Evolutionary conservation across 2,888 invertebrate species (phyloP), one percentile per base, ranked within the genome.

Genomic region (Peribatodes rhomboidaria): DNA sequence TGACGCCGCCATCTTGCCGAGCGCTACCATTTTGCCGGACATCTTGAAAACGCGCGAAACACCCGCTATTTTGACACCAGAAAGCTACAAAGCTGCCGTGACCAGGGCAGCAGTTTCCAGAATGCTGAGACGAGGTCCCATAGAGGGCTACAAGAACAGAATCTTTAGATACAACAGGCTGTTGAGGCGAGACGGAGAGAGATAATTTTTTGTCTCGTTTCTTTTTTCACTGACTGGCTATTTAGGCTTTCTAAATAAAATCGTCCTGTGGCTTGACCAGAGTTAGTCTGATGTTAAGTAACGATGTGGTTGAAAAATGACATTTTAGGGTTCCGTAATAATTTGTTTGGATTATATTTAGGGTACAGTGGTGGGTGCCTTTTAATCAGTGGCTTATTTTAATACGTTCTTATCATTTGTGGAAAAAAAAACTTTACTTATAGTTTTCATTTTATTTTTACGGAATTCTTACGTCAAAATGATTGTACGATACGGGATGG

Each of bases 1-100:
- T 0, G 93, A 93, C 70, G 91, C 91, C 86, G 92, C 92, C 81
- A 91, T 92, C 89, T 79, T 92, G 78, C 89, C 92, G 0, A 92
- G 92, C 75, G 75, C 78, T 70, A 80, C 81, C 74, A 75, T 81
- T 65, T 71, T 79, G 66, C 82, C 86, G 9, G 92, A 92, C 77
- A 79, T 90, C 31, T 80, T 92, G 73, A 83, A 83, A 73, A 86
- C 86, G 79, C 89, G 86, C 75, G 90, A 86, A 70, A 85, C 90
- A 14, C 90, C 92, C 81, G 93, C 93, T 84, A 85, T 87, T 22
- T 86, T 93, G 80, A 83, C 93, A 0, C 89, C 87, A 0, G 87
- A 89, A 69, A 92, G 93, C 71, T 87, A 88, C 74, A 88, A 92
- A 62, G 87, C 88, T 13, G 92, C 90, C 8, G 83, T 92, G 69